Base-by-base conservation (phyloP, 2,888 invertebrate species). In the Elgonia sp. region DNA sequence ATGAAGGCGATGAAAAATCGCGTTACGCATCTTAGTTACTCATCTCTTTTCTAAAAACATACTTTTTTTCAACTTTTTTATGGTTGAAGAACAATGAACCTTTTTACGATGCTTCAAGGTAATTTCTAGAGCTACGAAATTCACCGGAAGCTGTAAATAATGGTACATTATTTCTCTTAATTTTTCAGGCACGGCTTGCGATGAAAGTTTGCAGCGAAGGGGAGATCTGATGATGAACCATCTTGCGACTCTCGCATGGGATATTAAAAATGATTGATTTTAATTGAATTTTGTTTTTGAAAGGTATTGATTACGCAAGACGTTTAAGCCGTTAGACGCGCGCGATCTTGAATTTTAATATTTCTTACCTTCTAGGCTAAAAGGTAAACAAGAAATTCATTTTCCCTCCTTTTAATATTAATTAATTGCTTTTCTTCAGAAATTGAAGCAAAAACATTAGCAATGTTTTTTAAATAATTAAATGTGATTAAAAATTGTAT, bases 151-250 rank as follows among this genome's bases (percentile, higher is more conserved):
- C 83, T 73, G 87, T 87, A 84, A 84, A 87, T 87, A 80, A 87
- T 84, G 79, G 84, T 75, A 84, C 87, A 87, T 87, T 87, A 87
- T 87, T 87, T 84, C 84, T 84, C 80, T 87, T 87, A 87, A 87
- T 87, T 87, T 87, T 87, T 84, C 69, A 87, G 63, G 60, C 86
- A 77, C 77, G 86, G 86, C 86, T 86, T 83, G 86, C 79, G 82
- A 76, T 82, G 86, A 86, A 86, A 86, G 82, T 86, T 86, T 42
- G 37, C 57, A 73, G 62, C 77, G 12, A 67, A 63, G 87, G 87
- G 79, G 84, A 87, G 80, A 83, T 55, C 63, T 46, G 62, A 40
- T 72, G 84, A 80, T 84, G 76, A 60, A 87, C 84, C 79, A 87
- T 83, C 82, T 83, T 79, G 79, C 50, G 76, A 79, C 62, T 79